phyloP scores from a whole-genome alignment of 1,140 invertebrate genomes.

The Pristionchus pacificus region DNA sequence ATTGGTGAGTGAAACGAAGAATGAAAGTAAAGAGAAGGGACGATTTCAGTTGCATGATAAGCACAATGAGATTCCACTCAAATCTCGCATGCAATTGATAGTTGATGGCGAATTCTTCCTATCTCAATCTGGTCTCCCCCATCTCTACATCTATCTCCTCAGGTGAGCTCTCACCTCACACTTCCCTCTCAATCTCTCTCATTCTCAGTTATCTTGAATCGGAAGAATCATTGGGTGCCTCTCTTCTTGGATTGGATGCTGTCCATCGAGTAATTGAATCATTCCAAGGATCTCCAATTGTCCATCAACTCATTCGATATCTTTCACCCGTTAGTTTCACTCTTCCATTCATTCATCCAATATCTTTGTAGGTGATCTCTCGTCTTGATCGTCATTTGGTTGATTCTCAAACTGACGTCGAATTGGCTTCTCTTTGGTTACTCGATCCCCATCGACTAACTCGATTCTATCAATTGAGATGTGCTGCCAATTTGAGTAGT shows the following conservation, averaged over 20 bases:
- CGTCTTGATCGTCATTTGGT: slow-evolving; percentile 46
- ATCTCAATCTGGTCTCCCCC: slow-evolving; percentile 45
- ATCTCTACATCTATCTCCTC: slow-evolving; percentile 52
- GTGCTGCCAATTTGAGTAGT: slow-evolving; percentile 44
- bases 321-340: slow-evolving; percentile 30
- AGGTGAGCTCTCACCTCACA: slow-evolving; percentile 28
- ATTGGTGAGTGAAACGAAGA: slow-evolving; percentile 33
- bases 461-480: slow-evolving; percentile 54
- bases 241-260: slow-evolving; percentile 50
- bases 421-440: slow-evolving; percentile 54
- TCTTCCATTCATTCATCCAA: background rate
- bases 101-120: slow-evolving; percentile 52
- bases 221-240: slow-evolving; percentile 49
- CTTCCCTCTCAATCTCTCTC: background rate
- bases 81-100: slow-evolving; percentile 52
- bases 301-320: slow-evolving; percentile 43
- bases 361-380: slow-evolving; percentile 44
- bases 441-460: slow-evolving; percentile 38
- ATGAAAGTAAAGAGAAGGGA: background rate
- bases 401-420: slow-evolving; percentile 37
- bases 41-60: slow-evolving; percentile 45
- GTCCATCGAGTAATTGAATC: slow-evolving; percentile 47
- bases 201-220: slow-evolving; percentile 42
- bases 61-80: slow-evolving; percentile 48
- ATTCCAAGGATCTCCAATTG: slow-evolving; percentile 42